Evolutionary conservation across 2,888 invertebrate species (phyloP).

Genomic region (Fissipunctia ypsillon): DNA sequence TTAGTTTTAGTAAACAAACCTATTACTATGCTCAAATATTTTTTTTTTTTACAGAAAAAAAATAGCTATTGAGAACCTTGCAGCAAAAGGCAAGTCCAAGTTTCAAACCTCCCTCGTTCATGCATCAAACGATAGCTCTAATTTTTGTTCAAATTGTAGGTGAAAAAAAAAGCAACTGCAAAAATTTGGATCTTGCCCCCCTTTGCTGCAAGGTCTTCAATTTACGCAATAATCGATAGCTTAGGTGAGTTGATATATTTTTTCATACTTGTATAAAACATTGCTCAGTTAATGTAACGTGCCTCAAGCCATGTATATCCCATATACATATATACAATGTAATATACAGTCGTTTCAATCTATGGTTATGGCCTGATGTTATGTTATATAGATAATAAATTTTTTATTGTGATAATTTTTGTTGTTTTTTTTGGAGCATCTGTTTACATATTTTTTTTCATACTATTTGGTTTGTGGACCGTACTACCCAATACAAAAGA

Average conservation of each 20-base stretch:
- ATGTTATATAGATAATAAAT: slow-evolving; percentile 89
- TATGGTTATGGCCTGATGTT: slow-evolving; percentile 88
- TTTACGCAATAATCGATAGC: slow-evolving; percentile 1
- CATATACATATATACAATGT: slow-evolving; percentile 79
- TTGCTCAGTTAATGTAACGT: slow-evolving; percentile 70
- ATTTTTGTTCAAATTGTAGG: too few species aligned
- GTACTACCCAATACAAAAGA: too few species aligned
- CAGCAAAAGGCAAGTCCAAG: too few species aligned
- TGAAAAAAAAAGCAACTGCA: too few species aligned
- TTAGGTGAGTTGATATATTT: slow-evolving; percentile 40
- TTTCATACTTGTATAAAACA: slow-evolving; percentile 42
- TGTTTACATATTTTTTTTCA: background rate
- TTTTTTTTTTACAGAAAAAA: slow-evolving; percentile 5
- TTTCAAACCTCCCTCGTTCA: too few species aligned
- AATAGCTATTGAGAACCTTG: too few species aligned
- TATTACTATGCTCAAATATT: slow-evolving; percentile 39
- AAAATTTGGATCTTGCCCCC: too few species aligned
- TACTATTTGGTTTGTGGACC: background rate
- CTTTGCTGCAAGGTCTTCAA: too few species aligned
- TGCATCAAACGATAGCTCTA: too few species aligned
- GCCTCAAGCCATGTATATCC: slow-evolving; percentile 75
- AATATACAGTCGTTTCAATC: slow-evolving; percentile 84
- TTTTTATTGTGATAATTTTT: slow-evolving; percentile 88
- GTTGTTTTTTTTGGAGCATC: slow-evolving; percentile 66
- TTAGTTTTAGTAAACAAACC: slow-evolving; percentile 39